These are phyloP conservation scores for Standfussiana lucernea DNA, from an alignment of 2,888 invertebrate genomes.

Conservation along the genomic window DNA sequence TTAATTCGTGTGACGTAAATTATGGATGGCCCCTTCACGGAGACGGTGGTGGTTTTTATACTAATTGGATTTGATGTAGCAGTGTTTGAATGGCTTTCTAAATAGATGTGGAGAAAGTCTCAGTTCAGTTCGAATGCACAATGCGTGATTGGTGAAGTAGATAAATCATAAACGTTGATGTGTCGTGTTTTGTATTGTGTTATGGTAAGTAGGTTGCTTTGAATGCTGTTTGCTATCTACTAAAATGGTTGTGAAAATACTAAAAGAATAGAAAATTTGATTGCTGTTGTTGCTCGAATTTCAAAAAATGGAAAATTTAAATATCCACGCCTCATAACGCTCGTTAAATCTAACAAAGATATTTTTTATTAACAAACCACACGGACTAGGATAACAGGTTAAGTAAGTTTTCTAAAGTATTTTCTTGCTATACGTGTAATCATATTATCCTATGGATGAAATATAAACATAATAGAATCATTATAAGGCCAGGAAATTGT, in stretches of 20 bases:
- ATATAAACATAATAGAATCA: too few relatives aligned
- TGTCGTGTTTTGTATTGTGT: neutral
- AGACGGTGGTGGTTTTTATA: constrained; percentile 40
- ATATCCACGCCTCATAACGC: neutral
- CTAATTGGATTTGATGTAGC: constrained; percentile 16
- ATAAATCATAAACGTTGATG: constrained; percentile 26
- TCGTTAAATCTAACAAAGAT: neutral
- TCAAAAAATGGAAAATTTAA: neutral
- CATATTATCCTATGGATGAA: too few relatives aligned
- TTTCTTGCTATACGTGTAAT: too few relatives aligned
- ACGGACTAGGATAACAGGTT: neutral
- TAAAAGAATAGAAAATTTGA: neutral
- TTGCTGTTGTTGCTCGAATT: neutral
- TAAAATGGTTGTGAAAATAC: neutral
- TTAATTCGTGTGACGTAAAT: too few relatives aligned
- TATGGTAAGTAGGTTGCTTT: constrained; percentile 19
- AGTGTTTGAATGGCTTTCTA: neutral
- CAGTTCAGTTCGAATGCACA: neutral
- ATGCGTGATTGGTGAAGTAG: neutral
- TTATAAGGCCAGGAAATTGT: too few relatives aligned
- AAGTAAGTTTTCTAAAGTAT: too few relatives aligned
- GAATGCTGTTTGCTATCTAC: neutral
- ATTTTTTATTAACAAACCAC: neutral
- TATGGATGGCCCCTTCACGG: too few relatives aligned
- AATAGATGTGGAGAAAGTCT: neutral